Conservation (phyloP, 2,797 vertebrate genomes). For the Chromobotia macracanthus region DNA sequence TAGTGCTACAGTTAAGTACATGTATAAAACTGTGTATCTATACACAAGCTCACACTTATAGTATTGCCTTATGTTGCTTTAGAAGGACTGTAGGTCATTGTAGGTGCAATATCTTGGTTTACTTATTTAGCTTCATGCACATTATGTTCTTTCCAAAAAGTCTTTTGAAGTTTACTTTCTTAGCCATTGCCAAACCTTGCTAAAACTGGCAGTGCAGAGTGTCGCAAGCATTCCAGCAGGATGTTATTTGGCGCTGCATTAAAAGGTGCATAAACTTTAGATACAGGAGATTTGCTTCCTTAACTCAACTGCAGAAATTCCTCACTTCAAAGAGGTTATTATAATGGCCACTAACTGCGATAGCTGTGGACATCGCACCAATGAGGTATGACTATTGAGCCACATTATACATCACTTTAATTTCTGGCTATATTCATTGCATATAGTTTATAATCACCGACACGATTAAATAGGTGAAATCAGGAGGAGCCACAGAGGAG, state of each 20-base stretch:
- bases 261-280: background rate
- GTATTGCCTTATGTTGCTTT: no score
- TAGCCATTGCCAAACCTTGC: background rate
- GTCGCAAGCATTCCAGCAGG: background rate
- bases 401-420: no score
- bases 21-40: no score
- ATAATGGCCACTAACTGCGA: constrained; percentile 98
- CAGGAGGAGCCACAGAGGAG: constrained; percentile 87
- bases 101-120: background rate
- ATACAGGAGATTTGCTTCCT: constrained; percentile 46
- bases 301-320: constrained; percentile 83
- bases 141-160: background rate
- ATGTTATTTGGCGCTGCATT: background rate
- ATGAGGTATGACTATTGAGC: constrained; percentile 79
- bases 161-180: background rate
- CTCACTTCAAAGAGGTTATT: constrained; percentile 96
- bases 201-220: background rate
- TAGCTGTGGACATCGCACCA: constrained; percentile 90
- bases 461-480: constrained; percentile 82
- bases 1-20: background rate
- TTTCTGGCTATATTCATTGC: background rate
- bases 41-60: no score
- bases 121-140: background rate
- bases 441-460: background rate
- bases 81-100: no score